Conservation (phyloP, 1,140 invertebrate species). For the Drosophila equinoxialis region DNA sequence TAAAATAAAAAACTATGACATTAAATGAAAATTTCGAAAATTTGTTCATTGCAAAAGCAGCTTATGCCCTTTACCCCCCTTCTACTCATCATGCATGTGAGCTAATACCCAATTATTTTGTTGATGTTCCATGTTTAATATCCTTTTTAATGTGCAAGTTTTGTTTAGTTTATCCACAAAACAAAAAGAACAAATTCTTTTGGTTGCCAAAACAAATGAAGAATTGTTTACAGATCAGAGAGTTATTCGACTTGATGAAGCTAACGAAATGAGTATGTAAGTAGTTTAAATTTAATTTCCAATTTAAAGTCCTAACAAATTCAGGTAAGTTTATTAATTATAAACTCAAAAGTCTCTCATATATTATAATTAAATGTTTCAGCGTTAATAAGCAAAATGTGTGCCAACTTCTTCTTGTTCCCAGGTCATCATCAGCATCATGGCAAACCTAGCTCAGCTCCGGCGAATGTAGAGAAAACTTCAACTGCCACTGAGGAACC, state of each 20-base stretch:
- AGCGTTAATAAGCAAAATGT: not conserved
- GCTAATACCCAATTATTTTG: slow-evolving; percentile 2
- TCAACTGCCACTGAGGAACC: slow-evolving; percentile 78
- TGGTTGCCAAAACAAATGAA: slow-evolving; percentile 66
- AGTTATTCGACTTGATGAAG: slow-evolving; percentile 13
- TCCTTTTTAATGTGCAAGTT: slow-evolving; percentile 32
- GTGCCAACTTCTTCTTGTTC: slow-evolving; percentile 24
- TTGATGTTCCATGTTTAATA: slow-evolving; percentile 20
- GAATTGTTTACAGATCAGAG: slow-evolving; percentile 59
- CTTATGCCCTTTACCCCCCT: not conserved
- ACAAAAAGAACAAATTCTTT: slow-evolving; percentile 51
- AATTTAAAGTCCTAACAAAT: slow-evolving; percentile 25
- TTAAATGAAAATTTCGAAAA: not conserved
- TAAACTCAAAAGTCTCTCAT: not conserved
- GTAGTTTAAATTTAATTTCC: slow-evolving; percentile 16
- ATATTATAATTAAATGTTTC: too few relatives aligned
- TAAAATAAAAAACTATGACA: slow-evolving; percentile 3
- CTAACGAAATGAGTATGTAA: slow-evolving; percentile 25
- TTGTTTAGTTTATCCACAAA: slow-evolving; percentile 44
- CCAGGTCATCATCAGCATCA: slow-evolving; percentile 49
- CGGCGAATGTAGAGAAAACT: slow-evolving; percentile 45
- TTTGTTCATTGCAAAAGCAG: not conserved
- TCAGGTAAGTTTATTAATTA: slow-evolving; percentile 39
- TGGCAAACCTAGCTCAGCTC: slow-evolving; percentile 46
- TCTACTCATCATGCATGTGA: not conserved